Evolutionary conservation across 2,113 vertebrate species (phyloP), one percentile per base, ranked within the genome.

Genomic region (Pachyramphus minor): DNA sequence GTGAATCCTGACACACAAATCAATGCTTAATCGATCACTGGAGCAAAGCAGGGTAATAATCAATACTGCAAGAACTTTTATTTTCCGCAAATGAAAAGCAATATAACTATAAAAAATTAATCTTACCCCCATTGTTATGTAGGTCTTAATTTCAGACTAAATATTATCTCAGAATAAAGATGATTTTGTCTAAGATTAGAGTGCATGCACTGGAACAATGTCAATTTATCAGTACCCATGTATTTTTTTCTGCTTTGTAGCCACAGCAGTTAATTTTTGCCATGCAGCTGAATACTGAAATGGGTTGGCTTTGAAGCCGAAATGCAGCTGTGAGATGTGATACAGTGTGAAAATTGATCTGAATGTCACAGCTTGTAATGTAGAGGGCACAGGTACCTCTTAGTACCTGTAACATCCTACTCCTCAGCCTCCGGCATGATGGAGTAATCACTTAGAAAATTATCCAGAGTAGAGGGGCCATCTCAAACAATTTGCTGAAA

Each of bases 401-500:
- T 86, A 94, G 77, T 73, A 88, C 87, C 92, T 93, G 59, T 92
- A 92, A 92, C 75, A 56, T 58, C 75, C 52, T 78, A 37, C 67
- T 89, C 44, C 84, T 89, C 63, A 91, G 80, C 88, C 90, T 75
- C 9, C 0, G 14, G 92, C 84, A 25, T 68, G 90, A 81, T 94
- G 83, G 79, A 97, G 74, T 92, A 90, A 96, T 94, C 84, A 71
- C 78, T 89, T 52, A 41, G 72, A 77, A 86, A 93, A 96, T 96
- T 94, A 94, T 39, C 85, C 58, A 37, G 81, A 73, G 67, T 47
- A 86, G 66, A 96, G 73, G 76, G 76, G 56, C 69, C 73, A 85
- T 91, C 94, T 95, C 93, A 87, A 89, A 90, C 89, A 87, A 89
- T 94, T 89, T 95, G 69, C 81, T 93, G 74, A 67, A 93, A 94